Evolutionary conservation across 1,140 invertebrate genomes (phyloP).

Genomic region (Grapholita molesta): DNA sequence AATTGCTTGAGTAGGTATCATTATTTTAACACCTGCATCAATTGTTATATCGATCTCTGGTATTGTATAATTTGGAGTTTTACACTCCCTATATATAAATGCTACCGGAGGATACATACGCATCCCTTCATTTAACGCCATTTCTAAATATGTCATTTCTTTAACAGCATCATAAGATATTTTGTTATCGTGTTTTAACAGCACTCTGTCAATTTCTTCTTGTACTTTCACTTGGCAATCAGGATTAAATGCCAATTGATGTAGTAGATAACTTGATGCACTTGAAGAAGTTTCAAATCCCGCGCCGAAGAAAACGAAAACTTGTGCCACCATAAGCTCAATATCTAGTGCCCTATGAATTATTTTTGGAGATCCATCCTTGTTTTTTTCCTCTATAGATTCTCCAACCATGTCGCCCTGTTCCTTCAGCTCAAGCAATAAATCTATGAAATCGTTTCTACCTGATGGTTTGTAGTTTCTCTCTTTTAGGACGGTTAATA

Average conservation of each 20-base stretch:
- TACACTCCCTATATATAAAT: slow-evolving; percentile 34
- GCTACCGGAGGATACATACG: slow-evolving; percentile 53
- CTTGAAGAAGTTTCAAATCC: slow-evolving; percentile 56
- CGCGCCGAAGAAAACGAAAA: slow-evolving; percentile 49
- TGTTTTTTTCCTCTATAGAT: slow-evolving; percentile 31
- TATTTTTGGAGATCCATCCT: slow-evolving; percentile 26
- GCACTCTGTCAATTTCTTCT: slow-evolving; percentile 34
- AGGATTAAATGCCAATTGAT: slow-evolving; percentile 76
- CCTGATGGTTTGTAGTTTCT: slow-evolving; percentile 62
- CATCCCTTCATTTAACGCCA: slow-evolving; percentile 44
- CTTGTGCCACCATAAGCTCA: slow-evolving; percentile 31
- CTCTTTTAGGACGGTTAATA: slow-evolving; percentile 60
- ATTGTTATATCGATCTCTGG: slow-evolving; percentile 51
- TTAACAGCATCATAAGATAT: slow-evolving; percentile 61
- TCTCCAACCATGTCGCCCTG: slow-evolving; percentile 47
- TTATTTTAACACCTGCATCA: slow-evolving; percentile 66
- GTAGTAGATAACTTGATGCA: slow-evolving; percentile 61
- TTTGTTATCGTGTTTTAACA: slow-evolving; percentile 53
- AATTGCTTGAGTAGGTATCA: slow-evolving; percentile 54
- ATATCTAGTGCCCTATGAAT: slow-evolving; percentile 32
- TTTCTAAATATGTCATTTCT: slow-evolving; percentile 57
- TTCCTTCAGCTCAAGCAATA: slow-evolving; percentile 75
- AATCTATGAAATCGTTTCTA: slow-evolving; percentile 77
- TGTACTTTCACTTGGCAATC: slow-evolving; percentile 69
- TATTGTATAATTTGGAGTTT: slow-evolving; percentile 41